Base-by-base conservation (phyloP, 1,140 invertebrate species). In the Galendromus occidentalis region DNA sequence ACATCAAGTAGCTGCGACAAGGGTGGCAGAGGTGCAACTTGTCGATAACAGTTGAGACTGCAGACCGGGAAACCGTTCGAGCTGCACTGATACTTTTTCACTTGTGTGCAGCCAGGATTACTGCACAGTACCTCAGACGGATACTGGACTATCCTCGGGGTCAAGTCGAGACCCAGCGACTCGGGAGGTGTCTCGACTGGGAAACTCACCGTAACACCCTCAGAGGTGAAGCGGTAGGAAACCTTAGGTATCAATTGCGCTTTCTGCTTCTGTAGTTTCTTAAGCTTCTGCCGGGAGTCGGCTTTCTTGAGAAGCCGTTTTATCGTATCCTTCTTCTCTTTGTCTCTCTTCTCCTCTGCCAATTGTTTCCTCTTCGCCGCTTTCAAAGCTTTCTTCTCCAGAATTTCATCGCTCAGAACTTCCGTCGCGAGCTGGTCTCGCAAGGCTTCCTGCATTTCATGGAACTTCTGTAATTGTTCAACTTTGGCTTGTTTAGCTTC, bases 71-170 rank as follows among this genome's bases (percentile, higher is more conserved):
- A 33, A 22, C 51, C 51, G 25, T 59, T 59, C 14, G 51, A 59
- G 33, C 51, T 59, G 51, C 51, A 59, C 20, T 59, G 51, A 59
- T 59, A 59, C 51, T 25, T 59, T 59, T 59, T 59, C 2, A 59
- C 25, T 17, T 59, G 25, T 14, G 51, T 33, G 9, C 51, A 59
- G 20, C 51, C 51, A 18, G 33, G 25, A 59, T 59, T 59, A 14
- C 25, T 29, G 9, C 51, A 59, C 14, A 59, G 20, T 4, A 59
- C 51, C 51, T 25, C 14, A 2, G 51, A 14, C 12, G 51, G 51
- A 59, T 59, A 59, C 25, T 59, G 51, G 25, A 33, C 51, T 22
- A 17, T 22, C 25, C 25, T 59, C 5, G 51, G 22, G 9, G 51
- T 59, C 25, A 59, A 14, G 25, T 59, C 51, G 2, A 59, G 25